These are phyloP conservation scores for Pristionchus fissidentatus DNA, from an alignment of 2,888 invertebrate genomes.

Conservation along the genomic window DNA sequence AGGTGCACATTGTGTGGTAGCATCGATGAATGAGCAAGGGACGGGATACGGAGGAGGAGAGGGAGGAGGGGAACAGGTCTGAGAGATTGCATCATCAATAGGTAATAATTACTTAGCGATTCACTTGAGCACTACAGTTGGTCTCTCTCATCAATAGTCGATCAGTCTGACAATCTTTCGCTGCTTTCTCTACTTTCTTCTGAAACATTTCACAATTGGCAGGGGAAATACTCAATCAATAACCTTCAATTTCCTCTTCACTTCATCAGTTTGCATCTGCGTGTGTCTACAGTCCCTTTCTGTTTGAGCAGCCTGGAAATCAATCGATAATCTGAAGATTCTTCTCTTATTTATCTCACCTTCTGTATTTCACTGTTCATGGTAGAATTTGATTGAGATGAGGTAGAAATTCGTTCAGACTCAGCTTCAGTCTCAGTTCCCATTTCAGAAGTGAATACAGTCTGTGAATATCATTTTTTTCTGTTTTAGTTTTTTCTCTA, in stretches of 20 bases:
- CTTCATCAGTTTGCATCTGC: conserved; percentile 4
- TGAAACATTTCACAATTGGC: neutral
- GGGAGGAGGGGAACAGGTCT: conserved; percentile 1
- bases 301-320: neutral
- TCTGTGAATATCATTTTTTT: no score
- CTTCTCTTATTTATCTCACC: neutral
- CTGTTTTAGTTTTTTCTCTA: no score
- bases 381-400: neutral
- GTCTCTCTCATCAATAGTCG: neutral
- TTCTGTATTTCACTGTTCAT: neutral
- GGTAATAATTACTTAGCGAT: neutral
- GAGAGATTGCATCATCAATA: neutral
- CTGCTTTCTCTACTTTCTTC: conserved; percentile 20
- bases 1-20: neutral
- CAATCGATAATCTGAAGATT: neutral
- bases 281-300: neutral
- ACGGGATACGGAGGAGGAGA: conserved; percentile 11
- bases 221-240: neutral
- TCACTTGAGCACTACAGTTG: conserved; percentile 2
- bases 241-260: conserved; percentile 2
- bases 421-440: neutral
- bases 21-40: neutral
- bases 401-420: neutral
- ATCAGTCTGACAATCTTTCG: conserved; percentile 12
- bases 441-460: neutral